Evolutionary conservation across 2,888 invertebrate genomes (phyloP), one percentile per base, ranked within the genome.

Genomic region (Tachina fera): DNA sequence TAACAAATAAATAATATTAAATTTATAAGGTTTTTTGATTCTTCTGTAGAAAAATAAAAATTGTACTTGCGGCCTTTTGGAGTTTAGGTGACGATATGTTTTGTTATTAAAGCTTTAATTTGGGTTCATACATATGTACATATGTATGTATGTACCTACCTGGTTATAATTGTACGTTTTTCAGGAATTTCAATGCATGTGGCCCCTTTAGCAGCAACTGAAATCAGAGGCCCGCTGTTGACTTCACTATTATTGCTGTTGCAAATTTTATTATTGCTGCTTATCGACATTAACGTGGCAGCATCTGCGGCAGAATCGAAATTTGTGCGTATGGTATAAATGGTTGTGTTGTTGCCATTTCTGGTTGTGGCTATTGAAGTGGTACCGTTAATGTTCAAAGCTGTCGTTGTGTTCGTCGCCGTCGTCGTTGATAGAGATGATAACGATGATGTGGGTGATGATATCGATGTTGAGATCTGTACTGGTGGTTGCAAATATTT

Each of bases 121-220:
- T n/a, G n/a, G n/a, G n/a, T n/a, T n/a, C n/a, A n/a, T n/a, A n/a
- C n/a, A n/a, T n/a, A n/a, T n/a, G 31, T 6, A 0, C 31, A 31
- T 31, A 31, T 31, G 4, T 31, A 31, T 31, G 31, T 31, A 31
- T 31, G 1, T 19, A 87, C 82, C 84, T 65, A 90, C 90, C 89
- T 90, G 49, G 91, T 88, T 81, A 90, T 90, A 75, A 90, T 89
- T 77, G 90, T 89, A 74, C 90, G 90, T 70, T 90, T 91, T 68
- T 91, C 91, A 74, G 89, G 89, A 72, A 88, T 89, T 72, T 91
- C 90, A 86, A 88, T 81, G 47, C 88, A 83, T 58, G 87, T 87
- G 6, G 86, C 80, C 39, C 86, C 79, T 49, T 86, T 86, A 22
- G 87, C 85, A 31, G 87, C 84, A 60, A 87, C 68, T 71, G 88